Percentiles rank a stretch among this genome's conserved stretches.
Conservation (phyloP, 1,140 invertebrate genomes). For the Glossosoma conforme region DNA sequence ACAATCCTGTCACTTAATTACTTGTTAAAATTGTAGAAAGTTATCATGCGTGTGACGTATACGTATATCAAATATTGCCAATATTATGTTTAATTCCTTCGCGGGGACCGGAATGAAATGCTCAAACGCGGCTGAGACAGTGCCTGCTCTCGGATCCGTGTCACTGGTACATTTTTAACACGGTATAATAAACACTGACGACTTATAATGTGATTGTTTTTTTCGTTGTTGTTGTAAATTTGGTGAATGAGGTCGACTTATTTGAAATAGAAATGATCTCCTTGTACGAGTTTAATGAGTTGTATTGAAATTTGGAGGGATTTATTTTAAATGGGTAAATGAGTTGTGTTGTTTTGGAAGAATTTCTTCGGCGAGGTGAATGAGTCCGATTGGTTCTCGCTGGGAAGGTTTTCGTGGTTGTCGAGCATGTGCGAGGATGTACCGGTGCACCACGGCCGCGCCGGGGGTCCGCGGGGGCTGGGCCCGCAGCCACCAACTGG, state of each 20-base stretch:
- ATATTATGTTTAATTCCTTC: constrained; percentile 15
- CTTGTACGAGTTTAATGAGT: not conserved
- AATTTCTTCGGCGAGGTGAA: too few species aligned
- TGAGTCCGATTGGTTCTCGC: constrained; percentile 1
- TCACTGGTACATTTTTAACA: too few species aligned
- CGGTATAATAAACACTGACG: too few species aligned
- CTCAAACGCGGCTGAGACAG: constrained; percentile 5
- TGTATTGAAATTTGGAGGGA: too few species aligned
- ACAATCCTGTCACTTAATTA: constrained; percentile 25
- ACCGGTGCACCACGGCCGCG: constrained; percentile 19
- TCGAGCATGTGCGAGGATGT: constrained; percentile 24
- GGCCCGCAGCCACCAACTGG: constrained; percentile 11
- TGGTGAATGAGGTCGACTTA: constrained; percentile 13
- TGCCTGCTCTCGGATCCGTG: too few species aligned
- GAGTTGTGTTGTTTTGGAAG: too few species aligned
- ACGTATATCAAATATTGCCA: constrained; percentile 12
- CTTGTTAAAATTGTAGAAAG: constrained; percentile 22
- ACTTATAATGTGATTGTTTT: constrained; percentile 20
- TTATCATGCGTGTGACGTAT: constrained; percentile 24
- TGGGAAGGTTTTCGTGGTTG: constrained; percentile 8
- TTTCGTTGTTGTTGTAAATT: constrained; percentile 9
- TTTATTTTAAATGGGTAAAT: too few species aligned
- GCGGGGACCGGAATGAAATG: constrained; percentile 10
- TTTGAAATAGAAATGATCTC: not conserved
- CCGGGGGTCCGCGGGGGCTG: constrained; percentile 8